A percentile compares a stretch with the other conserved stretches of the same genome.
Conservation (phyloP, 92 coral and sea anemone genomes). For the Hydrozoanthus gracilis region DNA sequence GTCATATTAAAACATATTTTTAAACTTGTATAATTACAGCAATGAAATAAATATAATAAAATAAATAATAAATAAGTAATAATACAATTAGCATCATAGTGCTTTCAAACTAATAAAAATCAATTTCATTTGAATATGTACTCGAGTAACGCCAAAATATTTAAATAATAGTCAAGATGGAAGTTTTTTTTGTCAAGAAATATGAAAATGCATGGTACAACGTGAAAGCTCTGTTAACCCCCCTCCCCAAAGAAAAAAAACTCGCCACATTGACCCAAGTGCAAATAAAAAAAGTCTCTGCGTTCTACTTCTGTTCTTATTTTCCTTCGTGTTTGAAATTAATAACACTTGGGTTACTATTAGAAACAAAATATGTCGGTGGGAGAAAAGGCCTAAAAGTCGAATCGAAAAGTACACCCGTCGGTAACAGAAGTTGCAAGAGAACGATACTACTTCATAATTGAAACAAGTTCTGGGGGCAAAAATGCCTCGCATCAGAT, state of each 20-base stretch:
- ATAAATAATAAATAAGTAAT: not conserved
- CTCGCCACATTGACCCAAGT: conserved; percentile 13
- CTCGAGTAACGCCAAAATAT: conserved; percentile 13
- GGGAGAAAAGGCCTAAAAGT: conserved; percentile 20
- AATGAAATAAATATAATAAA: not conserved
- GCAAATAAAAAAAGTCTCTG: conserved; percentile 19
- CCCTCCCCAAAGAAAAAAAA: not conserved
- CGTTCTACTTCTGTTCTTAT: conserved; percentile 16
- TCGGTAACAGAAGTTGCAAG: conserved; percentile 10
- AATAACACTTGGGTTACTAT: conserved; percentile 16
- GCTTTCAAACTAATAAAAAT: conserved; percentile 19
- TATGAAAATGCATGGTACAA: conserved; percentile 1
- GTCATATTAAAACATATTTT: too few species aligned
- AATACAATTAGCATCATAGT: conserved; percentile 10
- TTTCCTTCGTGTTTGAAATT: conserved; percentile 8
- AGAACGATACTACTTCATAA: conserved; percentile 10
- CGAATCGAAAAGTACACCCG: conserved; percentile 4
- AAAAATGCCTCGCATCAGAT: conserved; percentile 21
- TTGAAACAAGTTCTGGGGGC: conserved; percentile 15
- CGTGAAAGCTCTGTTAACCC: conserved; percentile 9
- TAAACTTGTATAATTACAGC: too few species aligned
- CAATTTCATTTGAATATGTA: not conserved
- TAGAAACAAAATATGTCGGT: conserved; percentile 7
- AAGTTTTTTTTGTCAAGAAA: conserved; percentile 19
- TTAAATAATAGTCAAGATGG: not conserved